Evolutionary conservation across 2,797 vertebrate genomes (phyloP).

Genomic region (Bradypodion pumilum): DNA sequence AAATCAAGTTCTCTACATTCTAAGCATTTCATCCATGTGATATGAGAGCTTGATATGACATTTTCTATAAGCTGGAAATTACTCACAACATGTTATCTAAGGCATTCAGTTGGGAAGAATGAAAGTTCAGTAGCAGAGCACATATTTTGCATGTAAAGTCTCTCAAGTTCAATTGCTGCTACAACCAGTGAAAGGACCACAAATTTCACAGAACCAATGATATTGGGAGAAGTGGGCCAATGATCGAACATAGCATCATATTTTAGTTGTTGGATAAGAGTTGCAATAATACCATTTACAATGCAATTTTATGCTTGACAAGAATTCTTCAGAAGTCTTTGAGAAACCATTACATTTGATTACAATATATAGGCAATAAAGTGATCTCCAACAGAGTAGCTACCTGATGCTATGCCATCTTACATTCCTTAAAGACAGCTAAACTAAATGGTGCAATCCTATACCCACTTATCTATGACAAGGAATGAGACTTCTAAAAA

Average conservation of each 20-base stretch:
- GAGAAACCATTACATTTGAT: not conserved
- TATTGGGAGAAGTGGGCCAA: not conserved
- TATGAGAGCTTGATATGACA: not conserved
- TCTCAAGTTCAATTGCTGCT: not conserved
- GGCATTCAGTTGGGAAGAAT: not conserved
- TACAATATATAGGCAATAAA: not conserved
- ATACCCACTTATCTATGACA: not conserved
- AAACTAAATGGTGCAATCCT: not conserved
- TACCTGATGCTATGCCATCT: not conserved
- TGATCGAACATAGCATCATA: not conserved
- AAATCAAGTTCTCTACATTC: fast-evolving
- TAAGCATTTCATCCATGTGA: not conserved
- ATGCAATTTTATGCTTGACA: not conserved
- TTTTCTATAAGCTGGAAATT: not conserved
- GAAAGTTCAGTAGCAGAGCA: fast-evolving
- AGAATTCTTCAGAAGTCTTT: not conserved
- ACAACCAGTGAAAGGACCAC: not conserved
- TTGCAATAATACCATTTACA: not conserved
- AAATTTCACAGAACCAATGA: not conserved
- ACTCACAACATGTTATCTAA: not conserved
- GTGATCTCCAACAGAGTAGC: not conserved
- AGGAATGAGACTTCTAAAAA: not conserved
- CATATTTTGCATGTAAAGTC: not conserved
- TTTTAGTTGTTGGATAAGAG: not conserved
- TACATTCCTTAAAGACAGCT: not conserved